These are phyloP conservation scores for Scarus forsteni DNA, from an alignment of 2,797 vertebrate genomes.

Conservation along the genomic window DNA sequence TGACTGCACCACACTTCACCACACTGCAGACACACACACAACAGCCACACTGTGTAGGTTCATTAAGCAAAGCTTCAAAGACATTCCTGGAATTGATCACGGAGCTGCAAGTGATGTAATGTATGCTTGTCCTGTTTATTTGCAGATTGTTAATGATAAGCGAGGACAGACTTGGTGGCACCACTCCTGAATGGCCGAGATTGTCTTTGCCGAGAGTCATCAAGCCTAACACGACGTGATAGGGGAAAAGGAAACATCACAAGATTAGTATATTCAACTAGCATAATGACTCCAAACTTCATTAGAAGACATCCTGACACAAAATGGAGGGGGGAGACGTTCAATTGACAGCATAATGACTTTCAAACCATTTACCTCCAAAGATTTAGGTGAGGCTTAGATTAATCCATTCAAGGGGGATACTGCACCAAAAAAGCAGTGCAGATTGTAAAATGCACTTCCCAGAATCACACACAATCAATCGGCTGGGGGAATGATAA, in stretches of 20 bases:
- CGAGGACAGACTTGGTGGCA: constrained; percentile 82
- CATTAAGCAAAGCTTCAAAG: constrained; percentile 83
- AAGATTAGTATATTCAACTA: constrained; percentile 73
- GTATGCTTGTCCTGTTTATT: constrained; percentile 84
- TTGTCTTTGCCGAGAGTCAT: constrained; percentile 76
- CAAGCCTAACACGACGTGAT: constrained; percentile 76
- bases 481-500: constrained; percentile 61
- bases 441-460: constrained; percentile 58
- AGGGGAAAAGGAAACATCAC: constrained; percentile 73
- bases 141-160: constrained; percentile 86
- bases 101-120: constrained; percentile 83
- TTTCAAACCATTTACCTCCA: constrained; percentile 59
- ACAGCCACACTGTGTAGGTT: constrained; percentile 68
- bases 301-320: constrained; percentile 56
- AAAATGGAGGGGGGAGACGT: constrained; percentile 44
- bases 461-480: constrained; percentile 59
- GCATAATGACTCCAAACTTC: constrained; percentile 73
- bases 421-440: constrained; percentile 29
- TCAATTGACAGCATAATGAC: constrained; percentile 71
- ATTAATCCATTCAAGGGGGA: constrained; percentile 45
- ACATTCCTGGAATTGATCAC: constrained; percentile 84
- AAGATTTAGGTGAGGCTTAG: constrained; percentile 38
- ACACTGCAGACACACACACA: constrained; percentile 34
- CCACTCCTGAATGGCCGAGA: constrained; percentile 75
- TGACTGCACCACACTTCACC: constrained; percentile 17